Evolutionary conservation across 2,888 invertebrate genomes (phyloP), one percentile per base, ranked within the genome.

Genomic region (Ceramica pisi): DNA sequence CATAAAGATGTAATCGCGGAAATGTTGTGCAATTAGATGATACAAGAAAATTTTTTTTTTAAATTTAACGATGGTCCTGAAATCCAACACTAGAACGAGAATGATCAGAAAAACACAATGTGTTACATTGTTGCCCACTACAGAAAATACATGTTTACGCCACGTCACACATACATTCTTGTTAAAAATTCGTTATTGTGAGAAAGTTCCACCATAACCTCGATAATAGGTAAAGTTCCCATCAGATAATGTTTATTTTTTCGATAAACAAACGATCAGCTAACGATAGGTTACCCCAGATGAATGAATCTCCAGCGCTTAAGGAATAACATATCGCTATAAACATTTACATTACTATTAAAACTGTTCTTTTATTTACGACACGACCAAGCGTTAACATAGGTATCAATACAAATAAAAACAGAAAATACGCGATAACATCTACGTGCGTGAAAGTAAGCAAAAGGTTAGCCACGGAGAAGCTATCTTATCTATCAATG

Each of bases 401-500:
- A 50, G 48, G 48, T 60, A 48, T 56, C 21, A 70, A 71, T 60
- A 72, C 10, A 61, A 66, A 65, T 26, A 48, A 67, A 63, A 73
- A 61, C 60, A 71, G 55, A 57, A 26, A 65, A 72, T 53, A 41
- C 14, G 51, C 60, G 44, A 70, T 82, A 63, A 65, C 51, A 64
- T 81, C 51, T 63, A 69, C 46, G 44, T 65, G 56, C 64, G 64
- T 60, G 56, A 66, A 66, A 65, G 59, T 60, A 67, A 50, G 55
- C 51, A 62, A 88, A 84, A 89, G 80, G 86, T 87, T 84, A 78
- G 70, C 69, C 74, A 72, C 82, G 77, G 80, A 86, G 82, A 81
- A 83, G 82, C 82, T 83, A n/a, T n/a, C n/a, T n/a, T n/a, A n/a
- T n/a, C n/a, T n/a, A 87, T 87, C 85, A 71, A 76, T 77, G 65